Percentiles rank a stretch among this genome's conserved stretches.
phyloP scores from a whole-genome alignment of 2,113 vertebrate genomes.

The Seriola aureovittata region DNA sequence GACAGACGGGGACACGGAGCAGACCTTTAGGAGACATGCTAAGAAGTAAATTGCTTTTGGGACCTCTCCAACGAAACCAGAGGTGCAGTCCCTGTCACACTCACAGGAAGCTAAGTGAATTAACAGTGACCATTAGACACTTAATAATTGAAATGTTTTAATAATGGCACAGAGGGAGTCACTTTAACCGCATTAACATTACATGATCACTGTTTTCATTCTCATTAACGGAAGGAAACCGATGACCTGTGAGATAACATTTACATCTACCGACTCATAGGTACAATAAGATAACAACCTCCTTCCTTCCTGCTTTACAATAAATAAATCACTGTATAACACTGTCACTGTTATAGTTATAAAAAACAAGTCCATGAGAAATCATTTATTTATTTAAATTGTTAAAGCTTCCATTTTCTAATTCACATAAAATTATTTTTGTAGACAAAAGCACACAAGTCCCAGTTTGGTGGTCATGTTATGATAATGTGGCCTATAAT shows the following conservation, averaged over 20 bases:
- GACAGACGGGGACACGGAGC: conserved; percentile 47
- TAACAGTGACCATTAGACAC: conserved; percentile 80
- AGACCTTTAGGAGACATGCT: conserved; percentile 50
- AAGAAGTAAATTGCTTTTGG: conserved; percentile 72
- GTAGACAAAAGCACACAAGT: no score
- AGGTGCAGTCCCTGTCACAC: conserved; percentile 58
- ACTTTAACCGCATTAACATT: conserved; percentile 79
- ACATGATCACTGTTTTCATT: conserved; percentile 73
- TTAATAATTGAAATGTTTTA: conserved; percentile 82
- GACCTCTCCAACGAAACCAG: conserved; percentile 56
- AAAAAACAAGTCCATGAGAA: not conserved
- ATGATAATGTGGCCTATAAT: not conserved
- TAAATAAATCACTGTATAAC: not conserved
- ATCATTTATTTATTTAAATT: not conserved
- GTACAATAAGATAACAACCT: not conserved
- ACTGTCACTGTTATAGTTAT: not conserved
- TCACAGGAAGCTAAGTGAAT: conserved; percentile 60
- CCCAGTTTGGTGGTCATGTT: not conserved
- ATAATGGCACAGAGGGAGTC: conserved; percentile 76
- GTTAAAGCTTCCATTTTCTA: not conserved
- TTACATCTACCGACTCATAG: not conserved
- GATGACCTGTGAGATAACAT: conserved; percentile 6
- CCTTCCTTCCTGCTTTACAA: not conserved
- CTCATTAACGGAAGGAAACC: conserved; percentile 37
- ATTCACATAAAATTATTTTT: not conserved